phyloP scores from a whole-genome alignment of 2,113 vertebrate genomes.

The Syngnathus typhle region DNA sequence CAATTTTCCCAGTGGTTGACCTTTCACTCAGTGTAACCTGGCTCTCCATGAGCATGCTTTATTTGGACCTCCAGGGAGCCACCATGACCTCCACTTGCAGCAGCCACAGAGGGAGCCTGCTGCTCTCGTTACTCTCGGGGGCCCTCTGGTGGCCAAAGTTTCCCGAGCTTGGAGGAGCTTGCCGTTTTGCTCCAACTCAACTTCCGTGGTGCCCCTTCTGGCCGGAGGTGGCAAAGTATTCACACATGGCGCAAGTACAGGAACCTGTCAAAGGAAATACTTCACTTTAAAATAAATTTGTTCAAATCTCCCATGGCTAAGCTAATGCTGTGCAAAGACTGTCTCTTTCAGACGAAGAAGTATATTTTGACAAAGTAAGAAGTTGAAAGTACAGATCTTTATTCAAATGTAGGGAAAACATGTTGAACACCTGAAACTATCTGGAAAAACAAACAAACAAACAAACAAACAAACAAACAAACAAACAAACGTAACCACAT shows the following conservation, averaged over 20 bases:
- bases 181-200: background rate
- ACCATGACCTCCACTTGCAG: slow-evolving; percentile 5
- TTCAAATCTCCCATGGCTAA: background rate
- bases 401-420: too few species aligned
- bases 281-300: background rate
- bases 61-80: slow-evolving; percentile 1
- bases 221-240: background rate
- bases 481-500: background rate
- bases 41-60: slow-evolving; percentile 4
- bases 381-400: too few species aligned
- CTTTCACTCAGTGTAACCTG: background rate
- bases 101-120: background rate
- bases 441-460: background rate
- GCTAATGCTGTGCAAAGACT: background rate
- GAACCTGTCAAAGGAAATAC: too few species aligned
- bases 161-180: too few species aligned
- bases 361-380: background rate
- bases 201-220: background rate
- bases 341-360: background rate
- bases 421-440: background rate
- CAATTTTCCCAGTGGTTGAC: background rate
- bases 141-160: background rate
- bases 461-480: too few species aligned
- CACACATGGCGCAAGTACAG: background rate
- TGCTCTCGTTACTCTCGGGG: background rate